Percentiles rank a stretch among this genome's conserved stretches.
phyloP scores from a whole-genome alignment of 2,113 vertebrate species.

The Toxotes jaculatrix region DNA sequence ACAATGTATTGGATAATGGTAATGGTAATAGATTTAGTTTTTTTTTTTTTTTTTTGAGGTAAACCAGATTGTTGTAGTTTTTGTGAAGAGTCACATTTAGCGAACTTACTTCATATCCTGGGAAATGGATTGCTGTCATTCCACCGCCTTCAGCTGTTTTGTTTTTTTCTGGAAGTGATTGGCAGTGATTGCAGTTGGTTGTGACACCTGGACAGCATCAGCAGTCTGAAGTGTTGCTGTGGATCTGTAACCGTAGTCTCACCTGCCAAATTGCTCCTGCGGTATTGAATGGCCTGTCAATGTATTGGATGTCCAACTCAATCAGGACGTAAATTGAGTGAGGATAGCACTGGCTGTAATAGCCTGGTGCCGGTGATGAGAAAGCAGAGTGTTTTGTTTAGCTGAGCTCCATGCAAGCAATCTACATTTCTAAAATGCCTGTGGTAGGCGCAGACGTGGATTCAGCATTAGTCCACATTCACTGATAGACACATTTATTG shows the following conservation, averaged over 20 bases:
- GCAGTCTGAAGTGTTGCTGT: constrained; percentile 49
- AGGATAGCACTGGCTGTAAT: constrained; percentile 30
- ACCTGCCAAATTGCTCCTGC: constrained; percentile 58
- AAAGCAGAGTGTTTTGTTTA: constrained; percentile 55
- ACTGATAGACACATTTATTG: constrained; percentile 40
- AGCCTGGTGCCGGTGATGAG: constrained; percentile 43
- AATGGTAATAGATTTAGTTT: no score
- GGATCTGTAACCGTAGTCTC: constrained; percentile 51
- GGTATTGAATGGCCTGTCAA: constrained; percentile 54
- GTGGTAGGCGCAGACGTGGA: constrained; percentile 59
- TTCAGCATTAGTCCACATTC: constrained; percentile 55
- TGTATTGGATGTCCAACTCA: constrained; percentile 60
- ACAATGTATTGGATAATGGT: no score
- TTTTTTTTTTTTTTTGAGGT: background rate
- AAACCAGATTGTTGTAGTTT: background rate
- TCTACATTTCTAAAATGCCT: constrained; percentile 64
- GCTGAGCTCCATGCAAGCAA: constrained; percentile 47
- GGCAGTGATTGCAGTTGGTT: constrained; percentile 61
- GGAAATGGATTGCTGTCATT: background rate
- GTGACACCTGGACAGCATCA: constrained; percentile 68
- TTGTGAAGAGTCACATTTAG: background rate
- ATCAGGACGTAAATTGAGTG: constrained; percentile 58
- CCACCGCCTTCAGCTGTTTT: constrained; percentile 26
- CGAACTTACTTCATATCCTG: constrained; percentile 2
- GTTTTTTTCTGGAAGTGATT: constrained; percentile 53